Evolutionary conservation across 92 coral and sea anemone species (phyloP).

Genomic region (Heteractis magnifica): DNA sequence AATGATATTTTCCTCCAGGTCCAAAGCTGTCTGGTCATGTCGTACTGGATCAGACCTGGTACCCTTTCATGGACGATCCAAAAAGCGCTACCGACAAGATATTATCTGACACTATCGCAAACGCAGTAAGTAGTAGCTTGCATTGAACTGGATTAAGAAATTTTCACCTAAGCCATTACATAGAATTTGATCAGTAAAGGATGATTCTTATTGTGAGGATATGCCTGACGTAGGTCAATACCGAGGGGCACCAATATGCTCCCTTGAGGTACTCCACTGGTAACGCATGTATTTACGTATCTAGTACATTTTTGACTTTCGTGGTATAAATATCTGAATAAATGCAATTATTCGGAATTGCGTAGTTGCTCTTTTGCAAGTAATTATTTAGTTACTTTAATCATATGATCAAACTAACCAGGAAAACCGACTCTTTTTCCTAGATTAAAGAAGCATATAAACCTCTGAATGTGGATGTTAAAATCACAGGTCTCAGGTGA

Average conservation of each 20-base stretch:
- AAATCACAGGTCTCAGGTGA: constrained; percentile 43
- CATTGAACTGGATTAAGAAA: not conserved
- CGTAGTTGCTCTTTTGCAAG: too few relatives aligned
- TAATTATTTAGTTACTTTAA: too few relatives aligned
- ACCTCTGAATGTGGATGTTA: constrained; percentile 34
- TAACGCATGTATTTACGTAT: not conserved
- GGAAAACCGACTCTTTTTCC: not conserved
- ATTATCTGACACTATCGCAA: constrained; percentile 64
- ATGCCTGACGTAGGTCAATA: too few relatives aligned
- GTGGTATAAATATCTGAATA: too few relatives aligned
- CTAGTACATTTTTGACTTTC: too few relatives aligned
- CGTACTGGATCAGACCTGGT: constrained; percentile 75
- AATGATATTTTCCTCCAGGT: constrained; percentile 1
- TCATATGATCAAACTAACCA: too few relatives aligned
- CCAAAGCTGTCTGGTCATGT: constrained; percentile 54
- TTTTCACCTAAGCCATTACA: not conserved
- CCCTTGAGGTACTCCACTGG: not conserved
- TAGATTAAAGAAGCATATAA: constrained; percentile 50
- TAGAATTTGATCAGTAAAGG: not conserved
- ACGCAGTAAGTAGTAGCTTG: constrained; percentile 55
- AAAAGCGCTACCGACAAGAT: constrained; percentile 70
- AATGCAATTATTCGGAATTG: too few relatives aligned
- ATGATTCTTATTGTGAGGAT: too few relatives aligned
- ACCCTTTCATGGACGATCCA: constrained; percentile 72
- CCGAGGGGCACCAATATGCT: not conserved